Evolutionary conservation across 1,140 invertebrate species (phyloP).

Genomic region (Atta cephalotes): DNA sequence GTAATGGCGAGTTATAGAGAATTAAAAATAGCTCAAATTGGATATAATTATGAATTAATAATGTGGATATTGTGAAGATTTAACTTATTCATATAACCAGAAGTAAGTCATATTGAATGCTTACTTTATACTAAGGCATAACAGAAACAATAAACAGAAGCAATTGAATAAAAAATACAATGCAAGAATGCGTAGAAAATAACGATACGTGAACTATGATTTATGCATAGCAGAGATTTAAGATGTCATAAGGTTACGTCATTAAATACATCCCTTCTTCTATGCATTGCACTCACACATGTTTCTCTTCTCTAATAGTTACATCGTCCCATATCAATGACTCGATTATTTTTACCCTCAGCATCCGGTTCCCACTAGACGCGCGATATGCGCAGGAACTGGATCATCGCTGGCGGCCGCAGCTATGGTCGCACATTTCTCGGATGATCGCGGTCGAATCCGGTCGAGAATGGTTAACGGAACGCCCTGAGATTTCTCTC

Average conservation of each 20-base stretch:
- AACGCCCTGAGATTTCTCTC: constrained; percentile 69
- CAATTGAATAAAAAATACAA: background rate
- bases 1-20: too few species aligned
- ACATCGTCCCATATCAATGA: constrained; percentile 36
- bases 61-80: too few species aligned
- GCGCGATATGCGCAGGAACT: constrained; percentile 55
- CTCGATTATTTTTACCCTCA: constrained; percentile 50
- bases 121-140: background rate
- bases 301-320: constrained; percentile 22
- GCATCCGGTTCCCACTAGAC: constrained; percentile 58
- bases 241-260: constrained; percentile 1
- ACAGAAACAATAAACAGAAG: background rate
- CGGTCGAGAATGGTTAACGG: constrained; percentile 76
- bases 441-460: constrained; percentile 73
- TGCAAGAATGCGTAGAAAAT: background rate
- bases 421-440: constrained; percentile 75
- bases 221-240: constrained; percentile 20
- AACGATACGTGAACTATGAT: background rate
- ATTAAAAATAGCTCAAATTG: too few species aligned
- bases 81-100: too few species aligned
- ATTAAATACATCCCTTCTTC: background rate
- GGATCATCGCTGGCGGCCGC: constrained; percentile 51
- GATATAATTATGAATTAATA: too few species aligned
- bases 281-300: background rate
- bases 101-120: too few species aligned